Evolutionary conservation across 2,888 invertebrate species (phyloP), one percentile per base, ranked within the genome.

Genomic region (Microctonus brassicae): DNA sequence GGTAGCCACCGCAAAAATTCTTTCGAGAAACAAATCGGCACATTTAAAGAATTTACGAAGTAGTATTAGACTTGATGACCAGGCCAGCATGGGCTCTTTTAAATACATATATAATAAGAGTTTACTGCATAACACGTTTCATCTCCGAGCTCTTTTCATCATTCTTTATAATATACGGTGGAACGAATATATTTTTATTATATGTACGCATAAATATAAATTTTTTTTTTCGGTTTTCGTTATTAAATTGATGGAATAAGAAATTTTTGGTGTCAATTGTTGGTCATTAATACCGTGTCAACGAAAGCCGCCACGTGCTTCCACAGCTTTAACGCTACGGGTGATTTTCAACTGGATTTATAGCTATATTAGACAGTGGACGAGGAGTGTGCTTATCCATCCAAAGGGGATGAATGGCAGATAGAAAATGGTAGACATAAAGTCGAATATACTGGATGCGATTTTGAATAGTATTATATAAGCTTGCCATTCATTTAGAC

Each of bases 391-490:
- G 72, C 73, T 75, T 76, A 63, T 36, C 10, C 10, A 36, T 36
- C 10, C 36, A 9, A 1, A 36, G 6, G 10, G 36, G 36, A 10
- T 36, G 10, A 5, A 36, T 36, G 36, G 10, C 36, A 36, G 1
- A 36, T 36, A 36, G 10, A 36, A 36, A 36, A 36, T 36, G 10
- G 10, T 5, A 9, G 1, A 36, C 36, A 10, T 10, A 10, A 1
- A 36, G 9, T 29, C 29, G 29, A 29, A 29, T 5, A 29, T 29
- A 29, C 29, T 29, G 36, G 36, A 72, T 70, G 76, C 77, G 78
- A 82, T 80, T 80, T 77, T 76, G 74, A 78, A 78, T 79, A 10
- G 9, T 36, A 82, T 82, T 84, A 84, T 85, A 85, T 75, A 78
- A 78, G 77, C 79, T 79, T 80, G 81, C 77, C 81, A 79, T 79